Evolutionary conservation across 2,113 vertebrate genomes (phyloP).

Genomic region (Hassar affinis): DNA sequence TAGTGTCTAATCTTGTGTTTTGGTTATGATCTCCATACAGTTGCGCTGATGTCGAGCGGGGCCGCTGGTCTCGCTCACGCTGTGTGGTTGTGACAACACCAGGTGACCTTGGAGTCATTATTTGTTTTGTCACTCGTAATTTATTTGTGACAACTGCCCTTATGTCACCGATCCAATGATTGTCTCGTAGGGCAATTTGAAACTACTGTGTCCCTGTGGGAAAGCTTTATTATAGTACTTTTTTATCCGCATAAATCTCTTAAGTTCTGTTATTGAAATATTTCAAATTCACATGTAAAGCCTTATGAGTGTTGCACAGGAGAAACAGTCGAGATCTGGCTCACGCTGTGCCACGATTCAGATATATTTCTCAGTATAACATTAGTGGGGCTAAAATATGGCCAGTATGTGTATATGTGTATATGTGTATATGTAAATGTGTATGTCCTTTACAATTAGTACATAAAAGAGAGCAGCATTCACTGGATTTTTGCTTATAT

Average conservation of each 20-base stretch:
- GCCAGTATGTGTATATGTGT: neutral
- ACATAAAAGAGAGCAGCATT: neutral
- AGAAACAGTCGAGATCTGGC: neutral
- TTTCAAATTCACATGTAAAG: neutral
- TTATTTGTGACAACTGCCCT: constrained; percentile 52
- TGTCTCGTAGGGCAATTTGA: constrained; percentile 32
- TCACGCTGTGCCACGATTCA: constrained; percentile 7
- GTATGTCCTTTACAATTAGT: neutral
- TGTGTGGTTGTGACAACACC: constrained; percentile 9
- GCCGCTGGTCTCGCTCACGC: neutral
- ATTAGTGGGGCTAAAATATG: neutral
- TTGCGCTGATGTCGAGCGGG: neutral
- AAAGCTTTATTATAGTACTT: neutral
- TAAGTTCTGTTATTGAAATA: neutral
- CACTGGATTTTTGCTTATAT: neutral
- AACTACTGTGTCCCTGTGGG: constrained; percentile 9
- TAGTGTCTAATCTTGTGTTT: neutral
- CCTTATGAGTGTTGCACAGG: neutral
- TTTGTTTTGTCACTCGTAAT: constrained; percentile 54
- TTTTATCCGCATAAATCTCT: neutral
- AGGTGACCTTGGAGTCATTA: constrained; percentile 56
- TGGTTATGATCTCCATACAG: neutral
- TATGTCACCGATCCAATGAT: constrained; percentile 32
- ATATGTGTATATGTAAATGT: neutral
- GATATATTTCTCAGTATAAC: constrained; percentile 8